Evolutionary conservation across 2,797 vertebrate species (phyloP), one percentile per base, ranked within the genome.

Genomic region (Nannoperca australis): DNA sequence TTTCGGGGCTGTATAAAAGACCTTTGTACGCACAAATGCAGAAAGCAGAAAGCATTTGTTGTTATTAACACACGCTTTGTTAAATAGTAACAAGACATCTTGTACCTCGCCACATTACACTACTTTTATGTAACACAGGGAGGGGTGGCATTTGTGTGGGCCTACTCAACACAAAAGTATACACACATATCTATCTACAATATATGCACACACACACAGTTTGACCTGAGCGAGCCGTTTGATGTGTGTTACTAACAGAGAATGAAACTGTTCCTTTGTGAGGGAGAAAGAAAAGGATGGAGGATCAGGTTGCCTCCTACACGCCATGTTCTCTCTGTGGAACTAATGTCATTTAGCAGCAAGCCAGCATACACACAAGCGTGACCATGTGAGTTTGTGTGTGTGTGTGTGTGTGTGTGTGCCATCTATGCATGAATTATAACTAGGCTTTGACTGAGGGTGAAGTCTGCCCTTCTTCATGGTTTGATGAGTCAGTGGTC

Each of bases 241-340:
- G 89, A 92, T 91, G 91, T 90, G 86, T 79, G 79, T 86, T 79
- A 55, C 80, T 81, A 63, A 83, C 80, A 68, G 85, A 91, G 90
- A 93, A 91, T 89, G 92, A 92, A 94, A 93, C 92, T 86, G 87
- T 92, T 93, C 87, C 91, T 93, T 94, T 94, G 92, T 94, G 83
- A 85, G 87, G 63, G 64, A 80, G 82, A 85, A 80, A 92, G 92
- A 92, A 93, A 92, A 86, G 92, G 87, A 93, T 70, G 72, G 79
- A 81, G 90, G 91, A 94, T 94, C 92, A 88, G 90, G 92, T 94
- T 94, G 90, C 92, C 92, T 93, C 90, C 91, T 93, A 90, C 91
- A 91, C 86, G 51, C 89, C 88, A 90, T 89, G 92, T 93, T 91
- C 88, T 91, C 92, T 91, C 82, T 86, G 87, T 93, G 93, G 91